A percentile compares a stretch with the other conserved stretches of the same genome.
Conservation (phyloP, 2,797 vertebrate species). For the Hippoglossus hippoglossus region DNA sequence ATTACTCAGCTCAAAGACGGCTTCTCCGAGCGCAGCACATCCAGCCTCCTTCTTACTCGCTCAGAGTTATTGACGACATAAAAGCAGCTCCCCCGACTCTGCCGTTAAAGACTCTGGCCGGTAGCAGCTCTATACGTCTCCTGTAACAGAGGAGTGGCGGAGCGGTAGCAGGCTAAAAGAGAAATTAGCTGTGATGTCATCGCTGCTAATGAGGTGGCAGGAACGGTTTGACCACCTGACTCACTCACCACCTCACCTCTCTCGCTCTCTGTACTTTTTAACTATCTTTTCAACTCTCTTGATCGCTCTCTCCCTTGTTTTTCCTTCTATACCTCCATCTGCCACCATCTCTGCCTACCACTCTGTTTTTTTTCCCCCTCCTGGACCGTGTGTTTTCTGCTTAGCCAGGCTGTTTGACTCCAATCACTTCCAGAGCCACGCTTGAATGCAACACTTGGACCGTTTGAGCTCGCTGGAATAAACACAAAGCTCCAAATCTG, state of each 20-base stretch:
- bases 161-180: constrained; percentile 47
- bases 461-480: constrained; percentile 16
- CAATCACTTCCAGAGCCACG: constrained; percentile 55
- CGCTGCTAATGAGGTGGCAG: constrained; percentile 74
- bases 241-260: constrained; percentile 72
- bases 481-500: constrained; percentile 9
- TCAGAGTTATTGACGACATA: constrained; percentile 64
- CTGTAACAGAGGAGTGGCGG: constrained; percentile 35
- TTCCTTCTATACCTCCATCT: constrained; percentile 37
- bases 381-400: constrained; percentile 22
- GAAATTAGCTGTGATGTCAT: constrained; percentile 75
- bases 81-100: constrained; percentile 61
- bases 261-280: constrained; percentile 42
- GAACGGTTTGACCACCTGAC: constrained; percentile 70
- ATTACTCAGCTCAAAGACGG: constrained; percentile 38
- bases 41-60: constrained; percentile 46
- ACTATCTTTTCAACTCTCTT: constrained; percentile 57
- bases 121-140: constrained; percentile 60
- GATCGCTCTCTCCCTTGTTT: constrained; percentile 39
- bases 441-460: constrained; percentile 33
- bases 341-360: constrained; percentile 50
- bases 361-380: constrained; percentile 28
- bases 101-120: constrained; percentile 57
- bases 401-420: constrained; percentile 28
- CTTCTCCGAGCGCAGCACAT: constrained; percentile 44